Conservation (phyloP, 2,888 invertebrate species). For the Melanotus villosus region DNA sequence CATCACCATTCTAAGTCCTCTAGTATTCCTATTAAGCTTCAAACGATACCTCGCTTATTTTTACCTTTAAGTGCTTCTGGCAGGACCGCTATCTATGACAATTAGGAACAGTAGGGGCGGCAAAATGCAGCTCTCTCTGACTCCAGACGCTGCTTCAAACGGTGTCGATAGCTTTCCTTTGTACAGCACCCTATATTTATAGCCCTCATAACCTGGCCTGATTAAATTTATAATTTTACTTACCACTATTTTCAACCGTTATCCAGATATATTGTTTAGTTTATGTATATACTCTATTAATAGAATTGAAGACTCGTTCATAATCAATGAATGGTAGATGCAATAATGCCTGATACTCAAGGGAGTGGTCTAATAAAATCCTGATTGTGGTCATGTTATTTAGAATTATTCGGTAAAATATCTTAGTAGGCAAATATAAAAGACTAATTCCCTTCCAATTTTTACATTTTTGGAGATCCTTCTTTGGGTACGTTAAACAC, state of each 20-base stretch:
- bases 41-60: neutral
- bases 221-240: neutral
- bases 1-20: no score
- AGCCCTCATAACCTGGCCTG: neutral
- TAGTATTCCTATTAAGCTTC: neutral
- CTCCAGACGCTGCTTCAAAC: neutral
- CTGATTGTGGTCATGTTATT: no score
- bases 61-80: neutral
- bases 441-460: no score
- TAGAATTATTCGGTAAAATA: no score
- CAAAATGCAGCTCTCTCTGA: neutral
- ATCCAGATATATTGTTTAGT: neutral
- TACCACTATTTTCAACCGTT: neutral
- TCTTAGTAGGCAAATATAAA: no score
- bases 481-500: no score
- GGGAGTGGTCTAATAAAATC: no score
- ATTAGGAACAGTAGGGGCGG: neutral
- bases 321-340: neutral
- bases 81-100: neutral
- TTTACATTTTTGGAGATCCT: no score
- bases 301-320: neutral
- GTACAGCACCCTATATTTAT: neutral
- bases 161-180: neutral
- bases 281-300: no score
- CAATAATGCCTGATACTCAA: no score